Percentiles rank a stretch among this genome's conserved stretches.
phyloP scores from a whole-genome alignment of 1,140 invertebrate species.

The Brachionus koreanus region DNA sequence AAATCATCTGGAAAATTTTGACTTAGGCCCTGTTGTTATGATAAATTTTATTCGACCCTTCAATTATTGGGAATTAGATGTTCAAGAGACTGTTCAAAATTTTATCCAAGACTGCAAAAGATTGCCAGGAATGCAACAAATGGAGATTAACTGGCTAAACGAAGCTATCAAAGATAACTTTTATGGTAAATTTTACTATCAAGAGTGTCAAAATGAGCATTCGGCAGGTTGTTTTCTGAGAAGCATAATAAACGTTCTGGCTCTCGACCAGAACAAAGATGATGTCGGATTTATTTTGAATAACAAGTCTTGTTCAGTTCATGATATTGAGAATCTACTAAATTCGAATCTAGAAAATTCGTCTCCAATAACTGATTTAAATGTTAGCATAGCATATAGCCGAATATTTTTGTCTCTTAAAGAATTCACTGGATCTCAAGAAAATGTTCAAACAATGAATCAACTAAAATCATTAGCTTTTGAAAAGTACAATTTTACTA shows the following conservation, averaged over 20 bases:
- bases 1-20: constrained; percentile 18
- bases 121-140: not conserved
- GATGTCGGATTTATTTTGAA: not conserved
- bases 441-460: constrained; percentile 10
- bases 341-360: not conserved
- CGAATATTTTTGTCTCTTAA: constrained; percentile 6
- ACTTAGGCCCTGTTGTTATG: not conserved
- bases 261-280: not conserved
- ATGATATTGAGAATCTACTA: not conserved
- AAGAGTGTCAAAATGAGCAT: not conserved
- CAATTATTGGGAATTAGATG: not conserved
- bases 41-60: constrained; percentile 5
- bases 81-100: not conserved
- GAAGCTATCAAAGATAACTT: not conserved
- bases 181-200: not conserved
- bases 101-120: not conserved
- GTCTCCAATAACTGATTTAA: not conserved
- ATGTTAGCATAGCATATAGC: not conserved
- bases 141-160: constrained; percentile 33
- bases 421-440: not conserved
- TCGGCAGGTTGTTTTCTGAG: not conserved
- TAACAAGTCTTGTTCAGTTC: not conserved
- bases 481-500: constrained; percentile 15
- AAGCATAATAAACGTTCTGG: not conserved
- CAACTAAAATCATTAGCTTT: not conserved